These are phyloP conservation scores for Pollachius pollachius DNA, from an alignment of 2,113 vertebrate species.

Conservation along the genomic window DNA sequence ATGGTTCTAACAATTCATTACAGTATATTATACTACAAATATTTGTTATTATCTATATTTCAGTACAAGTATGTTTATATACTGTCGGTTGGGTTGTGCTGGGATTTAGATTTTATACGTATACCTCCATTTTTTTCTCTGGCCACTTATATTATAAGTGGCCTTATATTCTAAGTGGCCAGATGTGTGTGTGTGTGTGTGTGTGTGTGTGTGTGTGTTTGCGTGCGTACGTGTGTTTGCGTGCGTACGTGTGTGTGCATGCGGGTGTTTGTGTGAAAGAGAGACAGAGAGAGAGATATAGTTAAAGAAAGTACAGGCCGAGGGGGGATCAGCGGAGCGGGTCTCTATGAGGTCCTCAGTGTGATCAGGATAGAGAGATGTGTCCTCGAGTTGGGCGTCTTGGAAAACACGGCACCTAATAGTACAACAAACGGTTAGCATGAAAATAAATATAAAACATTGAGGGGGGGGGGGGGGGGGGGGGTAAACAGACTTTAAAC, in stretches of 20 bases:
- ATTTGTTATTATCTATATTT: background rate
- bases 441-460: too few relatives aligned
- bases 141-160: too few relatives aligned
- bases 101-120: slow-evolving; percentile 14
- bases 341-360: slow-evolving; percentile 35
- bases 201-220: slow-evolving; percentile 8
- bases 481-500: too few relatives aligned
- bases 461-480: too few relatives aligned
- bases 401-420: background rate
- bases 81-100: too few relatives aligned
- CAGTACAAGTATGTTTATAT: slow-evolving; percentile 6
- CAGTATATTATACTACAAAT: background rate
- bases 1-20: slow-evolving; percentile 6
- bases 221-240: slow-evolving; percentile 4
- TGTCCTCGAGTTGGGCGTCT: slow-evolving; percentile 17
- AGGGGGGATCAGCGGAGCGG: slow-evolving; percentile 34
- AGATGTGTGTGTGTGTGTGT: too few relatives aligned
- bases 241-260: slow-evolving; percentile 17
- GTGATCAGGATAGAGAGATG: slow-evolving; percentile 39
- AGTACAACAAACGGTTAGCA: too few relatives aligned
- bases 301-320: background rate
- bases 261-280: slow-evolving; percentile 6
- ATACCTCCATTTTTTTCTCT: too few relatives aligned
- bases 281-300: slow-evolving; percentile 10
- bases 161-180: too few relatives aligned